These are phyloP conservation scores for Peromyscus aztecus DNA, from an alignment of 2,797 vertebrate species.

Conservation along the genomic window DNA sequence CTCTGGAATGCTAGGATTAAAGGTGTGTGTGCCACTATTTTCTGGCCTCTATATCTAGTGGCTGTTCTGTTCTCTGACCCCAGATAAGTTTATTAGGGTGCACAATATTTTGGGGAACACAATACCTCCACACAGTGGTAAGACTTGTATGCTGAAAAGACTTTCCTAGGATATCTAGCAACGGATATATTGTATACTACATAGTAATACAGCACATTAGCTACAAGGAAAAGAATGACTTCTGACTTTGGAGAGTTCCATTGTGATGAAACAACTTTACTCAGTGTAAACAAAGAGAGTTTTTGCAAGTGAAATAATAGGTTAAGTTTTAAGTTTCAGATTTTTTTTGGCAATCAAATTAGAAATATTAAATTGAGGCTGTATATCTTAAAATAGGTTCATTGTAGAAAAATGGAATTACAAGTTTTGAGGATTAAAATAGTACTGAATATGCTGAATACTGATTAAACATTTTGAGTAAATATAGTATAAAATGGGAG, in stretches of 20 bases:
- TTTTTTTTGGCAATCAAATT: background rate
- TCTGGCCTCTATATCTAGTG: too few species aligned
- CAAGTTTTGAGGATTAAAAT: background rate
- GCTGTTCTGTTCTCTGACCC: too few species aligned
- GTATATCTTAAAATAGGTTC: background rate
- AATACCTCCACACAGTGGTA: too few species aligned
- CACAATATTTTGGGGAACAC: too few species aligned
- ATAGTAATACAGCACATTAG: background rate
- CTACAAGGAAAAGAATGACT: background rate
- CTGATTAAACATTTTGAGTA: background rate
- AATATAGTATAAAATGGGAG: background rate
- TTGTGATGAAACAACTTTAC: background rate
- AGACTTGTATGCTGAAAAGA: background rate
- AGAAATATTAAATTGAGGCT: background rate
- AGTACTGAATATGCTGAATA: background rate
- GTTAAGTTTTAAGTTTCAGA: background rate
- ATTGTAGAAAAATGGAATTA: background rate
- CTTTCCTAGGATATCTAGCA: background rate
- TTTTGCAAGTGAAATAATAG: background rate
- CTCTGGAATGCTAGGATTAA: too few species aligned
- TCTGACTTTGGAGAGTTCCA: background rate
- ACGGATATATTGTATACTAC: background rate
- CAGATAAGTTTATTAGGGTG: too few species aligned
- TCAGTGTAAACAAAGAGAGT: background rate
- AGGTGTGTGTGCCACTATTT: too few species aligned